Conservation (phyloP, 2,113 vertebrate species). For the Sminthopsis crassicaudata region DNA sequence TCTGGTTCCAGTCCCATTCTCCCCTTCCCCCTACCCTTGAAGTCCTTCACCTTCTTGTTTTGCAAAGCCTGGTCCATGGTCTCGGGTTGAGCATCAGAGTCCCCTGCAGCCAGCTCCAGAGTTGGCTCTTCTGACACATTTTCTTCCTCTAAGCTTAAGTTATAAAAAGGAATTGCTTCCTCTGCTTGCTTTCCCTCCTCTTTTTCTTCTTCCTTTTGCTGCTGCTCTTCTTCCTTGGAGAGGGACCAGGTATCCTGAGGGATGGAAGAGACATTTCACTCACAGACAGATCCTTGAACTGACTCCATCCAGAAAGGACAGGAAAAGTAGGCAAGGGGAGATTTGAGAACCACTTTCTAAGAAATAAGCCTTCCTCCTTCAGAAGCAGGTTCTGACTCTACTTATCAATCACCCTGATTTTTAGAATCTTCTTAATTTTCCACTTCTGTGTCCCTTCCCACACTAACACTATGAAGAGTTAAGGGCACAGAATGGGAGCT, state of each 20-base stretch:
- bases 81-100: background rate
- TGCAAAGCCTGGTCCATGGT: constrained; percentile 50
- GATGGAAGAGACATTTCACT: background rate
- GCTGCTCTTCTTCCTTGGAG: constrained; percentile 24
- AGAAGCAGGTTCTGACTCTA: background rate
- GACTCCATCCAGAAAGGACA: background rate
- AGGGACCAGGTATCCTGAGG: background rate
- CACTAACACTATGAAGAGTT: background rate
- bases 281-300: background rate
- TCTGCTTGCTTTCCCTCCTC: background rate
- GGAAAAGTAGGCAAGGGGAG: background rate
- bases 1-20: background rate
- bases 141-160: constrained; percentile 66
- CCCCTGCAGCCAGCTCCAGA: background rate
- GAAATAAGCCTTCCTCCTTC: background rate
- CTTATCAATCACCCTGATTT: background rate
- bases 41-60: constrained; percentile 67
- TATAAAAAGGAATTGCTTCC: constrained; percentile 68
- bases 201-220: background rate
- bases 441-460: background rate
- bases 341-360: background rate
- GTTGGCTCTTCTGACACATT: background rate
- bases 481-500: background rate
- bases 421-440: background rate
- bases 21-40: constrained; percentile 1